These are phyloP conservation scores for Aphaenogaster ashmeadi DNA, from an alignment of 1,140 invertebrate species.

Conservation along the genomic window DNA sequence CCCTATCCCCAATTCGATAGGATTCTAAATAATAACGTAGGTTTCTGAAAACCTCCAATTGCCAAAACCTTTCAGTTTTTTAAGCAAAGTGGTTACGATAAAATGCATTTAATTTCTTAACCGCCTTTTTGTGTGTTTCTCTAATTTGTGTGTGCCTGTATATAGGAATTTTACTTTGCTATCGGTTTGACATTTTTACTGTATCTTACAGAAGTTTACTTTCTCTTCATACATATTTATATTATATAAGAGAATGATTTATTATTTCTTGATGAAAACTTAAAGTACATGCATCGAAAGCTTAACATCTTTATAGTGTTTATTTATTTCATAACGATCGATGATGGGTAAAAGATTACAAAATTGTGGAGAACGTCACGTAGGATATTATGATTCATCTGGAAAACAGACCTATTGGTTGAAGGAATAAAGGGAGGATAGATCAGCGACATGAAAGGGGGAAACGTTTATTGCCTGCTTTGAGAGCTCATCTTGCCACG, in stretches of 20 bases:
- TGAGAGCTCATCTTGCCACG: neutral
- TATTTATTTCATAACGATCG: neutral
- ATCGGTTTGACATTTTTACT: neutral
- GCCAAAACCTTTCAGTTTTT: neutral
- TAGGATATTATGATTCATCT: neutral
- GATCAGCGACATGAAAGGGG: neutral
- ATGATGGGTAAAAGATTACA: neutral
- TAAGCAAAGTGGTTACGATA: neutral
- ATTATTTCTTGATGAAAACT: neutral
- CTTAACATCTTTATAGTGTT: neutral
- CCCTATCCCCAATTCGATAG: neutral
- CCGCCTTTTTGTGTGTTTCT: neutral
- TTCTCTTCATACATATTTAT: neutral
- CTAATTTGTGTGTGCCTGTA: neutral
- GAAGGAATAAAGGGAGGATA: neutral
- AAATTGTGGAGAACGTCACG: conserved; percentile 2
- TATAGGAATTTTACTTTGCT: neutral
- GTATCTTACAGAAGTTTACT: neutral
- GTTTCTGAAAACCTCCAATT: neutral
- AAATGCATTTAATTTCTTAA: neutral
- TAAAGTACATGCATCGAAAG: neutral
- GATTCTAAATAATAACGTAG: conserved; percentile 6
- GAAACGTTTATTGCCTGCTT: neutral
- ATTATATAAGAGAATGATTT: neutral
- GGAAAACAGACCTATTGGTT: neutral